These are phyloP conservation scores for Calameuta idolon DNA, from an alignment of 2,888 invertebrate genomes.

Conservation along the genomic window DNA sequence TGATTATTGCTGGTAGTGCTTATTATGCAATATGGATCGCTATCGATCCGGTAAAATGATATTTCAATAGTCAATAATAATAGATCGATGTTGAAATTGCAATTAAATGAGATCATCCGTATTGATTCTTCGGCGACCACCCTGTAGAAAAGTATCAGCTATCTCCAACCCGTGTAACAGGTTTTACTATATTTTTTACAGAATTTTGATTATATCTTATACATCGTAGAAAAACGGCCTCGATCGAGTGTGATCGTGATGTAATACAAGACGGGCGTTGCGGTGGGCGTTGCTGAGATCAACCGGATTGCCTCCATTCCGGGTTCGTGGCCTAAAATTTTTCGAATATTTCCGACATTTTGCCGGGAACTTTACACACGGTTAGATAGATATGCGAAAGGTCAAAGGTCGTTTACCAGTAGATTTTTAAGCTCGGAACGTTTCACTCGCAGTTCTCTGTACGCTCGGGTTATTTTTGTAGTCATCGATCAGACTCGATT, in stretches of 20 bases:
- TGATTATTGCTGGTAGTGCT: background rate
- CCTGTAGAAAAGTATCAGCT: constrained; percentile 23
- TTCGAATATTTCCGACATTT: constrained; percentile 11
- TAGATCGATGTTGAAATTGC: constrained; percentile 21
- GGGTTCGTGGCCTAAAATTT: constrained; percentile 34
- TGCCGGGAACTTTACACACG: background rate
- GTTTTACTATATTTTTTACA: constrained; percentile 44
- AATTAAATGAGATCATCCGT: constrained; percentile 47
- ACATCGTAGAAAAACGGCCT: constrained; percentile 4
- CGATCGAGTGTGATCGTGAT: constrained; percentile 43
- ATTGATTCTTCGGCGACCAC: constrained; percentile 37
- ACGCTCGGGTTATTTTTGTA: background rate
- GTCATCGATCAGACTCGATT: background rate
- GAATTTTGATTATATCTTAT: constrained; percentile 46
- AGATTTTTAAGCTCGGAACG: background rate
- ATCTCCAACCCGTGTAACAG: constrained; percentile 30
- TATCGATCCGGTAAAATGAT: background rate
- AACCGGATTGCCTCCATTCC: constrained; percentile 50
- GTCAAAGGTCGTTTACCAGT: background rate
- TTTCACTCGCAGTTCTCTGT: background rate
- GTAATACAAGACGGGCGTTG: constrained; percentile 29
- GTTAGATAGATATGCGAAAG: background rate
- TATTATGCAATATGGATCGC: background rate
- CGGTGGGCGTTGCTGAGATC: constrained; percentile 48
- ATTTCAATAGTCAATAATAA: background rate